These are phyloP conservation scores for Xenops minutus DNA, from an alignment of 2,797 vertebrate genomes.

Conservation along the genomic window DNA sequence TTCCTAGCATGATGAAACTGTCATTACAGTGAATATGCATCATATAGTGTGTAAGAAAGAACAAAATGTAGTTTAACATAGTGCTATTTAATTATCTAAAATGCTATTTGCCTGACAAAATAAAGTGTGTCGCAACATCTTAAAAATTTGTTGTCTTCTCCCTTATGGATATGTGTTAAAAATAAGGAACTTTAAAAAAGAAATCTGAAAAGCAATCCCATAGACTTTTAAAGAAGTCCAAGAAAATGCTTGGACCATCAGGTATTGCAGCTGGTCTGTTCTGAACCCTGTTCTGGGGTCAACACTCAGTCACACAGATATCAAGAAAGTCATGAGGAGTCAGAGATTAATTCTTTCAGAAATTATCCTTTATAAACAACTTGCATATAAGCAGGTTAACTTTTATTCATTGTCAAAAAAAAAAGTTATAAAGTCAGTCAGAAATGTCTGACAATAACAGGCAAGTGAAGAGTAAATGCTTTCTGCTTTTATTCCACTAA, in stretches of 20 bases:
- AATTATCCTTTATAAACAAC: neutral
- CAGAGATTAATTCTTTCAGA: neutral
- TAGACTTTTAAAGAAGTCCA: neutral
- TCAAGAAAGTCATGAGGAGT: neutral
- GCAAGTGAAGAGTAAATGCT: neutral
- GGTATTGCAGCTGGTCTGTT: neutral
- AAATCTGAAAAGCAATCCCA: neutral
- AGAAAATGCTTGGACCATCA: neutral
- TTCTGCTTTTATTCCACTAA: neutral
- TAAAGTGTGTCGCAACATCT: constrained; percentile 72
- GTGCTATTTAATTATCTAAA: constrained; percentile 84
- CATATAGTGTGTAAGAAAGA: constrained; percentile 68
- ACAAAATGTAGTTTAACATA: constrained; percentile 65
- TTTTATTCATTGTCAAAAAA: neutral
- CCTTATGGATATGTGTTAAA: neutral
- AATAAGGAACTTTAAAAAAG: neutral
- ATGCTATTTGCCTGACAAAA: constrained; percentile 81
- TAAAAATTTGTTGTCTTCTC: neutral
- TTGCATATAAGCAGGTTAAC: neutral
- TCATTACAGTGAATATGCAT: constrained; percentile 78
- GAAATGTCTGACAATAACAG: neutral
- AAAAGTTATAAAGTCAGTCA: neutral
- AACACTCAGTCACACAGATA: neutral
- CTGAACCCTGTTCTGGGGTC: neutral
- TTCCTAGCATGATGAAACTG: constrained; percentile 79